Percentiles rank a stretch among this genome's conserved stretches.
Conservation (phyloP, 2,113 vertebrate species). For the Diadophis punctatus region DNA sequence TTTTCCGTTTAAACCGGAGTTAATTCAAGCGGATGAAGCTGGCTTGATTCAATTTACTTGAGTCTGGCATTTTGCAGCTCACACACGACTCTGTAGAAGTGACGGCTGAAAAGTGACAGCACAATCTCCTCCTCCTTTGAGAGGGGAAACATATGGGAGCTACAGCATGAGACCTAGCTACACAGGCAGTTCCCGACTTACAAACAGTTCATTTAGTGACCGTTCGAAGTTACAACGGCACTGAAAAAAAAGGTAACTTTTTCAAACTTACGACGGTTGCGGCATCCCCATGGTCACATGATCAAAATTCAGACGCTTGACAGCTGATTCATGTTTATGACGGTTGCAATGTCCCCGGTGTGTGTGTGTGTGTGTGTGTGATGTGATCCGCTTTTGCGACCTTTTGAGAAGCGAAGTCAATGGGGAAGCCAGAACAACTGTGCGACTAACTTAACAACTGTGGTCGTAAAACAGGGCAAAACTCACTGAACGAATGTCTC, state of each 20-base stretch:
- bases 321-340: background rate
- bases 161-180: background rate
- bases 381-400: background rate
- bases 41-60: background rate
- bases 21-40: background rate
- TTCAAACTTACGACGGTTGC: too few relatives aligned
- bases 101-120: background rate
- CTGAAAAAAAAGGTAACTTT: too few relatives aligned
- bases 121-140: background rate
- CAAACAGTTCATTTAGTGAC: background rate
- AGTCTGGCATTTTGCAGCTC: background rate
- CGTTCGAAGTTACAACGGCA: background rate
- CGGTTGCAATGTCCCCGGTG: too few relatives aligned
- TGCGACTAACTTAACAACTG: background rate
- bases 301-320: too few relatives aligned
- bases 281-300: too few relatives aligned
- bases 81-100: background rate
- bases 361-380: too few relatives aligned
- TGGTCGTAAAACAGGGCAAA: too few relatives aligned
- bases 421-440: background rate
- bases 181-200: background rate
- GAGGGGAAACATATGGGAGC: background rate
- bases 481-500: too few relatives aligned
- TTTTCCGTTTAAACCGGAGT: background rate
- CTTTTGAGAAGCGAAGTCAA: too few relatives aligned